Base-by-base conservation (phyloP, 2,888 invertebrate genomes). In the Drosophila melanosoma region DNA sequence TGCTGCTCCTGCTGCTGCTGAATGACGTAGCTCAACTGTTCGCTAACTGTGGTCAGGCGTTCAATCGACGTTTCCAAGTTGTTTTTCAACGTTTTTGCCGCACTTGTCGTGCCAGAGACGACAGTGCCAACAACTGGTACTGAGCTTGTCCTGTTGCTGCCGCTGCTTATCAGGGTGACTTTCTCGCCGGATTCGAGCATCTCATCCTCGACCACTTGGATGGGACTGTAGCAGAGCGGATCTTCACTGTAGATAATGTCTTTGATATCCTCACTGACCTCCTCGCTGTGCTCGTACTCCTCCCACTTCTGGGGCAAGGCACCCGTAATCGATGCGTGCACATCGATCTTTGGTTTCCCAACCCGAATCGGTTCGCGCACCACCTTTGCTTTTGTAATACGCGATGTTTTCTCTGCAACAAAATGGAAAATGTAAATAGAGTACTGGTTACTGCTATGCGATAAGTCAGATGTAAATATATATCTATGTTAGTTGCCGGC, bases 271-370 rank as follows among this genome's bases (percentile, higher is more conserved):
- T 85, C 85, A 58, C 75, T 69, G 17, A 85, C 84, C 63, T 84
- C 85, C 45, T 87, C 85, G 70, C 74, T 79, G 0, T 89, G 89
- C 56, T 85, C 85, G 66, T 85, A 85, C 32, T 89, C 87, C 62
- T 85, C 89, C 85, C 85, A 85, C 57, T 89, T 85, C 20, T 86
- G 89, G 0, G 85, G 85, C 68, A 85, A 32, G 11, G 89, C 89
- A 0, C 89, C 85, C 4, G 70, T 4, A 56, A 76, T 61, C 26
- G 65, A 63, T 5, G 70, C 45, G 29, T 77, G 81, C 3, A 65
- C 58, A 0, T 74, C 74, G 20, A 84, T 45, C 68, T 89, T 87
- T n/a, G 89, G 87, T 33, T 85, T 85, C 23, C 80, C 77, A 26
- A 89, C 58, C 0, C 87, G 82, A 12, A 89, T 36, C 7, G 89